These are phyloP conservation scores for Porphyrio hochstetteri DNA, from an alignment of 2,113 vertebrate genomes.

Conservation along the genomic window DNA sequence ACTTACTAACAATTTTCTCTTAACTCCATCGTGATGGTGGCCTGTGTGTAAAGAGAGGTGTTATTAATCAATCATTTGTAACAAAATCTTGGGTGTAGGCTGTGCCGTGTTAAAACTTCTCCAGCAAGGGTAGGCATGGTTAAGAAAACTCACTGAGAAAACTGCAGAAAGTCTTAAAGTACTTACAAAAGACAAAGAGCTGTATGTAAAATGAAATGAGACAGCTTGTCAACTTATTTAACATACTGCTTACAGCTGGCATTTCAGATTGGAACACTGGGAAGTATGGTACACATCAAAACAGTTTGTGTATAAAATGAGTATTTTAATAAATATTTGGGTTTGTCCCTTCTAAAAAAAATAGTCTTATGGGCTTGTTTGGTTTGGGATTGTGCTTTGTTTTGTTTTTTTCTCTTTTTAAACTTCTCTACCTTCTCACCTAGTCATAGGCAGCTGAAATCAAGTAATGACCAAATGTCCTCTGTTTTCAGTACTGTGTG, in stretches of 20 bases:
- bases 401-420: not conserved
- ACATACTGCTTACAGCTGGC: not conserved
- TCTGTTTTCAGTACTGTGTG: not conserved
- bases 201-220: not conserved
- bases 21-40: not conserved
- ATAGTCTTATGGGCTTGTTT: not conserved
- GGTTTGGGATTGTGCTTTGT: not conserved
- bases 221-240: conserved; percentile 40
- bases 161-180: not conserved
- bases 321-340: not conserved
- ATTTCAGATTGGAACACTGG: conserved; percentile 22
- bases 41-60: not conserved
- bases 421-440: not conserved
- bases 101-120: not conserved
- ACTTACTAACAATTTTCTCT: not conserved
- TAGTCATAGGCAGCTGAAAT: not conserved
- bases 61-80: conserved; percentile 27
- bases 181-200: conserved; percentile 6
- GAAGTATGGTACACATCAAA: not conserved
- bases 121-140: not conserved
- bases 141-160: not conserved
- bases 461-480: not conserved
- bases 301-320: not conserved
- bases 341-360: not conserved
- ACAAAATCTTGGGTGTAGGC: not conserved